A percentile compares a stretch with the other conserved stretches of the same genome.
These are phyloP conservation scores for Agonopterix arenella DNA, from an alignment of 2,888 invertebrate genomes.

Conservation along the genomic window DNA sequence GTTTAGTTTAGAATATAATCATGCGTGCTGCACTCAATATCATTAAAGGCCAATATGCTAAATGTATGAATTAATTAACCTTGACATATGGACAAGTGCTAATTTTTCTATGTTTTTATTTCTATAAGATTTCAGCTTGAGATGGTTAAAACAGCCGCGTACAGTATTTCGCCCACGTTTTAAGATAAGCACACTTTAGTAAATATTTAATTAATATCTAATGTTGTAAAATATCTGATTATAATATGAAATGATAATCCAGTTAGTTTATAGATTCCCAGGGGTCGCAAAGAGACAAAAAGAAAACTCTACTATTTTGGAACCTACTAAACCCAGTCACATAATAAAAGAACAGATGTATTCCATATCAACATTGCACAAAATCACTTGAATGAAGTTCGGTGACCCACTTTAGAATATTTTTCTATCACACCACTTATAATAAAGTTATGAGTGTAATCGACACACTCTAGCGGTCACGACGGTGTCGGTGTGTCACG, in stretches of 20 bases:
- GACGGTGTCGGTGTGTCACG: constrained; percentile 34
- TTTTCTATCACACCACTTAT: constrained; percentile 24
- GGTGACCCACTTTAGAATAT: constrained; percentile 20
- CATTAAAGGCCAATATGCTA: constrained; percentile 58
- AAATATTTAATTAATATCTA: too few relatives aligned
- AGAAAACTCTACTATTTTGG: too few relatives aligned
- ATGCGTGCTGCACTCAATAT: constrained; percentile 39
- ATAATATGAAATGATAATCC: too few relatives aligned
- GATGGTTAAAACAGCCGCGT: too few relatives aligned
- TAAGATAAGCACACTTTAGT: too few relatives aligned
- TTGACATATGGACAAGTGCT: constrained; percentile 44
- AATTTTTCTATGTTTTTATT: too few relatives aligned
- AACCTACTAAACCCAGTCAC: too few relatives aligned
- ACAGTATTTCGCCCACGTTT: neutral
- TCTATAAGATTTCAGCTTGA: neutral
- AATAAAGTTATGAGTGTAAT: constrained; percentile 33
- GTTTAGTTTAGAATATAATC: constrained; percentile 35
- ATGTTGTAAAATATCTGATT: too few relatives aligned
- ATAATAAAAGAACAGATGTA: too few relatives aligned
- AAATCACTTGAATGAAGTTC: neutral
- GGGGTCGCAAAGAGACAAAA: too few relatives aligned
- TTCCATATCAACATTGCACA: neutral
- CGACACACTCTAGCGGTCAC: constrained; percentile 42
- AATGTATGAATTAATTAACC: constrained; percentile 48
- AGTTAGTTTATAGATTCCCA: too few relatives aligned